Evolutionary conservation across 2,113 vertebrate species (phyloP).

Genomic region (Nibea albiflora): DNA sequence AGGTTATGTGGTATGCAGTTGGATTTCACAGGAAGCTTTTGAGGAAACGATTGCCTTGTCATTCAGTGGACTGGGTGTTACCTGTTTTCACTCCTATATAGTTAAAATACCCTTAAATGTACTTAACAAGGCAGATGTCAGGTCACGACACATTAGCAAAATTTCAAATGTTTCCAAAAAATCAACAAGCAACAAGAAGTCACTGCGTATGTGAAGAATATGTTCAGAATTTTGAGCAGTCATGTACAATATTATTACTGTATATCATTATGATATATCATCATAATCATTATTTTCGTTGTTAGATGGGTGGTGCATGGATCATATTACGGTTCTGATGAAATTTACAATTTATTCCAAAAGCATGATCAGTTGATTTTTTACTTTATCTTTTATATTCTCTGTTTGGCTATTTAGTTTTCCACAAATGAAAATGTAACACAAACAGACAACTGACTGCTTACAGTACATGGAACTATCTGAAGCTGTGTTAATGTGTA

Average conservation of each 20-base stretch:
- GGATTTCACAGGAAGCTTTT: slow-evolving; percentile 1
- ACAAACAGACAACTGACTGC: neutral
- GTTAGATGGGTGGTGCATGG: no score
- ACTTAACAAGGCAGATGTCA: slow-evolving; percentile 16
- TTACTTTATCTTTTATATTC: neutral
- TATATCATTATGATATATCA: no score
- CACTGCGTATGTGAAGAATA: neutral
- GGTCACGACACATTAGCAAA: neutral
- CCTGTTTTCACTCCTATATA: neutral
- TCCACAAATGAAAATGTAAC: neutral
- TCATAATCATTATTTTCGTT: no score
- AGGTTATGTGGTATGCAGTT: neutral
- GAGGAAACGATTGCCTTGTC: neutral
- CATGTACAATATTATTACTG: no score
- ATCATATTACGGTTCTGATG: no score
- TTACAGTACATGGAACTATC: neutral
- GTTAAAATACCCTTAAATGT: slow-evolving; percentile 18
- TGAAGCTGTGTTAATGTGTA: neutral
- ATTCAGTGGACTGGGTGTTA: neutral
- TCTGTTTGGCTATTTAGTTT: neutral
- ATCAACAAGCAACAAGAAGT: neutral
- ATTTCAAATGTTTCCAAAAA: neutral
- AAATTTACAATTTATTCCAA: no score
- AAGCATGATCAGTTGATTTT: no score
- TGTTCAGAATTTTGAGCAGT: neutral